These are phyloP conservation scores for Notarius lentiginosus DNA, from an alignment of 2,113 vertebrate species.

Conservation along the genomic window DNA sequence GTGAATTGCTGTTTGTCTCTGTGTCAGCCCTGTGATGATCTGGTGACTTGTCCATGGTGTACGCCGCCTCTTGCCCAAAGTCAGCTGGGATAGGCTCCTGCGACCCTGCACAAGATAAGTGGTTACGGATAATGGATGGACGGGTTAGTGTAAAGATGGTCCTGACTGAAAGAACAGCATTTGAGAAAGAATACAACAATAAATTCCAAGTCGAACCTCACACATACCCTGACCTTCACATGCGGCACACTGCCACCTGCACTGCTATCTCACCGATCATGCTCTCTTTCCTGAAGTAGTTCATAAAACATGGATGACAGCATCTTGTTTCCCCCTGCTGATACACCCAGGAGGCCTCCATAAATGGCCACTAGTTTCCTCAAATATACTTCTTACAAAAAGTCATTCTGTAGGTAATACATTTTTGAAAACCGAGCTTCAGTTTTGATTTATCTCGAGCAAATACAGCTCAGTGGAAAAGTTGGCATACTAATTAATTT, in stretches of 20 bases:
- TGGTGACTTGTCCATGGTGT: too few species aligned
- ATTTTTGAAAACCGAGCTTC: constrained; percentile 1
- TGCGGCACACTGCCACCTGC: constrained; percentile 6
- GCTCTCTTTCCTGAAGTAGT: constrained; percentile 15
- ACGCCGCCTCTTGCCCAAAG: too few species aligned
- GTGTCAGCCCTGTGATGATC: too few species aligned
- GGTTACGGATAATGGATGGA: too few species aligned
- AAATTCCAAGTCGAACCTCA: neutral
- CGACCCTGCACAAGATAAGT: too few species aligned
- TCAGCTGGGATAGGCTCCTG: too few species aligned
- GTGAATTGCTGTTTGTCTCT: too few species aligned
- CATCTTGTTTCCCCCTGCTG: constrained; percentile 4
- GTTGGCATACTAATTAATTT: constrained; percentile 11
- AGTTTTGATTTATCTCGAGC: neutral
- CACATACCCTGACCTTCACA: constrained; percentile 30
- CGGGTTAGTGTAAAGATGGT: neutral
- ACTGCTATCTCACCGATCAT: constrained; percentile 14
- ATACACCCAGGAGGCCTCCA: constrained; percentile 23
- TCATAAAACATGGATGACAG: constrained; percentile 25
- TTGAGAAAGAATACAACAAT: neutral
- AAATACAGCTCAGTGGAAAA: neutral
- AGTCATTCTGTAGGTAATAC: constrained; percentile 8
- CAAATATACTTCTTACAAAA: constrained; percentile 13
- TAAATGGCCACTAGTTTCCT: constrained; percentile 19
- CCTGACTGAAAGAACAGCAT: neutral